A percentile compares a stretch with the other conserved stretches of the same genome.
phyloP scores from a whole-genome alignment of 2,797 vertebrate species.

The Allobates femoralis region DNA sequence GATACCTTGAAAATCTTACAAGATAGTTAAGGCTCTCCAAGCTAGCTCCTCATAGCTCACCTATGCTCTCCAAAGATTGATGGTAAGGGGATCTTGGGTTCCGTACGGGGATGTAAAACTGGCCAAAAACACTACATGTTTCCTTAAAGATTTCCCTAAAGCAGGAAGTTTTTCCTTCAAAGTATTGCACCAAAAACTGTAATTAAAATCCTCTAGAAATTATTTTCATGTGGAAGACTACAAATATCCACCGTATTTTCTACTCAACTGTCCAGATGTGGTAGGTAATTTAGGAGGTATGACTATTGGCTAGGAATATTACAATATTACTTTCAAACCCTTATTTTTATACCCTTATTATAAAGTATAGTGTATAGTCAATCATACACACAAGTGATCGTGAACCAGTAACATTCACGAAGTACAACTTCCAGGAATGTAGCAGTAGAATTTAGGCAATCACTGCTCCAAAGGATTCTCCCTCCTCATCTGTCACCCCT shows the following conservation, averaged over 20 bases:
- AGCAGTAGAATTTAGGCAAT: not conserved
- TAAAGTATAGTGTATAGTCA: not conserved
- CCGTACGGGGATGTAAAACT: too few species aligned
- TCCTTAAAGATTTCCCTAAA: too few species aligned
- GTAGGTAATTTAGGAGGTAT: too few species aligned
- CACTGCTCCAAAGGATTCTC: not conserved
- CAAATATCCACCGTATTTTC: too few species aligned
- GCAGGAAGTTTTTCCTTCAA: too few species aligned
- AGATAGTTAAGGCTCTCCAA: not conserved
- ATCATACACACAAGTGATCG: too few species aligned
- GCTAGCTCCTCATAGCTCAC: not conserved
- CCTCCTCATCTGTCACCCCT: conserved; percentile 25
- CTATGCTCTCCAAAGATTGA: not conserved
- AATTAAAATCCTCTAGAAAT: too few species aligned
- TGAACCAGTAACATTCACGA: not conserved
- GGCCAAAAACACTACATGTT: too few species aligned
- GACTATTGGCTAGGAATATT: not conserved
- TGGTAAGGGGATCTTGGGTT: too few species aligned
- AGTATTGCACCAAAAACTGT: too few species aligned
- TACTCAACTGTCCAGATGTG: too few species aligned
- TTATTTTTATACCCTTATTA: not conserved
- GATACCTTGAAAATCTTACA: not conserved
- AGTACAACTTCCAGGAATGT: not conserved
- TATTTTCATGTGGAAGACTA: too few species aligned
- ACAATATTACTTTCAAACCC: not conserved